Base-by-base conservation (phyloP, 2,797 vertebrate species). In the Gallirallus australis region DNA sequence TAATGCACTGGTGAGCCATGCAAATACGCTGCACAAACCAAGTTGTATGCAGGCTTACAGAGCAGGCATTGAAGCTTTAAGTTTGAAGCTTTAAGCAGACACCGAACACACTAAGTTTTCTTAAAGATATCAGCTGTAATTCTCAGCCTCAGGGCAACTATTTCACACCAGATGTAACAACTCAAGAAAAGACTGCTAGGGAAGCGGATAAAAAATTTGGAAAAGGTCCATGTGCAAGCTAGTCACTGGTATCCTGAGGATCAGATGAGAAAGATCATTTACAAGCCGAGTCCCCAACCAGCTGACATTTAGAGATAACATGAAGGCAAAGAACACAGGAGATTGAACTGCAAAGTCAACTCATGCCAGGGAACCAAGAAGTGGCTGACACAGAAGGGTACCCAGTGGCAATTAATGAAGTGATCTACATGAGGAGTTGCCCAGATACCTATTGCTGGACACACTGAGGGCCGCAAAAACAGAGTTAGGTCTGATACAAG, bases 131-230 rank as follows among this genome's bases (percentile, higher is more conserved):
- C 21, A 17, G 20, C 45, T 86, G 33, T 69, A 75, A 78, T 52
- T 93, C 71, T 73, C 13, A 77, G 89, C 78, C 64, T 66, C 40
- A 59, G 57, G 90, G 68, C 71, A 95, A 65, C 61, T 80, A 24
- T 57, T 92, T 92, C 54, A 80, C 33, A 68, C 30, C 57, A 92
- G 30, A 73, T 59, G 27, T 40, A 93, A 80, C 37, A 54, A 73
- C 30, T 85, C 40, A 73, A 77, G 63, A 65, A 94, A 92, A 7
- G 9, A 85, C 50, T 94, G 35, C 48, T 54, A 75, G 14, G 33
- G n/a, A 94, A 89, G 45, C 5, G 18, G 48, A 90, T 80, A 8
- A 79, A 79, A 85, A 94, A 68, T 42, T 0, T 47, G 64, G 64
- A 71, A 82, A 35, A 85, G 12, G 48, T 61, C 37, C 83, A 71